Evolutionary conservation across 2,797 vertebrate genomes (phyloP), one percentile per base, ranked within the genome.

Genomic region (Jordanella pulchra): DNA sequence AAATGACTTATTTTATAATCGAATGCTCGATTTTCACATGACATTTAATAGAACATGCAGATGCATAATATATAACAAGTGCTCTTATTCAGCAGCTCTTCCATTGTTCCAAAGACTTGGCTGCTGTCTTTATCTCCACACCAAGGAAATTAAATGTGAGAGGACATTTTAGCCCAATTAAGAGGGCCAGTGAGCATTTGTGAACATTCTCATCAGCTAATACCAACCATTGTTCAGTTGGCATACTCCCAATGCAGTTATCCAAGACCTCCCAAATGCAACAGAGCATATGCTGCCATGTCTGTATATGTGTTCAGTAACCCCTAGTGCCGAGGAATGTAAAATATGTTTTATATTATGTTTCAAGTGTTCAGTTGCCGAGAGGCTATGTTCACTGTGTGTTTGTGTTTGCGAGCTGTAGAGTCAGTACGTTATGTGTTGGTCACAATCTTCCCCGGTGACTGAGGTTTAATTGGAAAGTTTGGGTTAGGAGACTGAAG

Each of bases 91-190:
- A 28, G 72, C 86, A 81, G 73, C 71, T 50, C 55, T 3, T 72
- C 64, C 54, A 17, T 77, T 73, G 82, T 87, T 87, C 78, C 11
- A 25, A 78, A 45, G 75, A 83, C 86, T 77, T 71, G 65, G 66
- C 44, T 55, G 28, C 82, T 76, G 86, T 87, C 72, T 69, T 94
- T 93, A 91, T 91, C 90, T 86, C 84, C 27, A 55, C 81, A 85
- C 90, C 80, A 70, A 7, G 87, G 79, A 86, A 92, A 89, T 92
- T 91, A 90, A 86, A 94, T 93, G 93, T 89, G 88, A 94, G 91
- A 80, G 75, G 91, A 93, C 92, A 84, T 94, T 94, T 93, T 89
- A 91, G 86, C 77, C 91, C 92, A 93, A 95, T 94, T 94, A 95
- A 87, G 84, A 84, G 76, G 84, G 81, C 83, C 90, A 76, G 77